Base-by-base conservation (phyloP, 2,113 vertebrate genomes). In the Cathartes aura region DNA sequence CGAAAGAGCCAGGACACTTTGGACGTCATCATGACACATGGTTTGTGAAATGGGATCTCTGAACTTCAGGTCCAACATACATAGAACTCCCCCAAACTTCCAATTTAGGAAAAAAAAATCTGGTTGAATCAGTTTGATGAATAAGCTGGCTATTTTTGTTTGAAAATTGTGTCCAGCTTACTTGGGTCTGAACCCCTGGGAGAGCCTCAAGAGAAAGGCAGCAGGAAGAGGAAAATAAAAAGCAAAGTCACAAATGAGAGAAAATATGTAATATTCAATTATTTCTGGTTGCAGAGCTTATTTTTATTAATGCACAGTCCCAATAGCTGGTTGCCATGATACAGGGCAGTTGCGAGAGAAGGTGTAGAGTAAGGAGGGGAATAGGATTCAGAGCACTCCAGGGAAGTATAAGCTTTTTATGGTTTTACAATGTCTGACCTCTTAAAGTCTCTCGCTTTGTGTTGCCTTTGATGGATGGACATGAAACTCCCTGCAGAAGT, bases 261-360 rank as follows among this genome's bases (percentile, higher is more conserved):
- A 78, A 93, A 94, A 90, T 17, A 50, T 52, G 23, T 30, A 85
- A 76, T 66, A 83, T 66, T 90, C 36, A n/a, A 74, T 94, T 80
- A 68, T 93, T 83, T 95, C 74, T 93, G 63, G 62, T 86, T 94
- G 43, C 71, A 87, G 79, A 90, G 72, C 67, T 97, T 93, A 48
- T 85, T 96, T 93, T 73, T 93, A 70, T 82, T 82, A 94, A 80
- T 42, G 56, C 45, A 52, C 26, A 76, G 53, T 66, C 73, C 70
- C 59, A 68, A 38, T 60, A 85, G 66, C 84, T 88, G 81, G 93
- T 94, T 97, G 95, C 94, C 89, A 82, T 94, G 93, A 30, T 88
- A 96, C 84, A 85, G 91, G 81, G 18, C 73, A 85, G 60, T 73
- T 70, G 63, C 0, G 4, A 93, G 76, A 87, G 48, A 85, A 93